phyloP scores from a whole-genome alignment of 2,888 invertebrate species.

The Agonopterix alstromeriana region DNA sequence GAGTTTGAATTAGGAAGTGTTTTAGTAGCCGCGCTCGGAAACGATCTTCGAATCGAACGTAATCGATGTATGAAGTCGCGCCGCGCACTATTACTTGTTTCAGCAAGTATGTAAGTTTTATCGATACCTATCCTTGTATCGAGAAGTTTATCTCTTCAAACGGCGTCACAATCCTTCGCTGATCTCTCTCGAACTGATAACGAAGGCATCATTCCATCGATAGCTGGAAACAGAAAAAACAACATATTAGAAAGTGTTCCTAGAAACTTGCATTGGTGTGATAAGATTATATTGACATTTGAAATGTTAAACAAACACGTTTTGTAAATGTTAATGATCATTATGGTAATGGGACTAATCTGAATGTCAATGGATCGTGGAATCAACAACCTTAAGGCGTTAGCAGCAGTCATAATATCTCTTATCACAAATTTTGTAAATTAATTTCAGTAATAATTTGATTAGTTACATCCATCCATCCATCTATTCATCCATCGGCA shows the following conservation, averaged over 20 bases:
- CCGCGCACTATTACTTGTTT: slow-evolving; percentile 24
- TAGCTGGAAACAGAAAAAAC: slow-evolving; percentile 37
- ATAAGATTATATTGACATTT: too few relatives aligned
- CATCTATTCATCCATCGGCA: too few relatives aligned
- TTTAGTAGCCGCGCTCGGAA: slow-evolving; percentile 12
- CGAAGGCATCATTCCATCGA: slow-evolving; percentile 57
- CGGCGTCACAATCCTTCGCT: slow-evolving; percentile 26
- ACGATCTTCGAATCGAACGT: slow-evolving; percentile 21
- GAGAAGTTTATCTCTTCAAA: slow-evolving; percentile 15
- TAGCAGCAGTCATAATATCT: too few relatives aligned
- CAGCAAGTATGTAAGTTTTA: slow-evolving; percentile 13
- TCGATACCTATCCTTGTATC: slow-evolving; percentile 13
- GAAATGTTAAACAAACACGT: too few relatives aligned
- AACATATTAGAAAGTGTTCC: background rate
- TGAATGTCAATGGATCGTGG: too few relatives aligned
- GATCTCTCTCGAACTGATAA: slow-evolving; percentile 50
- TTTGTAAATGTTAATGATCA: too few relatives aligned
- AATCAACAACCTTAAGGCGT: too few relatives aligned
- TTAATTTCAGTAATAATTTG: too few relatives aligned
- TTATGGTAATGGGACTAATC: too few relatives aligned
- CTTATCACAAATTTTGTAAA: too few relatives aligned
- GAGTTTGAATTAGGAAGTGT: slow-evolving; percentile 18
- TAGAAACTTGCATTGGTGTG: background rate
- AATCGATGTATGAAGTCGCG: slow-evolving; percentile 24
- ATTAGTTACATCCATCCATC: too few relatives aligned